These are phyloP conservation scores for Drosophila elegans DNA, from an alignment of 1,140 invertebrate genomes.

Conservation along the genomic window DNA sequence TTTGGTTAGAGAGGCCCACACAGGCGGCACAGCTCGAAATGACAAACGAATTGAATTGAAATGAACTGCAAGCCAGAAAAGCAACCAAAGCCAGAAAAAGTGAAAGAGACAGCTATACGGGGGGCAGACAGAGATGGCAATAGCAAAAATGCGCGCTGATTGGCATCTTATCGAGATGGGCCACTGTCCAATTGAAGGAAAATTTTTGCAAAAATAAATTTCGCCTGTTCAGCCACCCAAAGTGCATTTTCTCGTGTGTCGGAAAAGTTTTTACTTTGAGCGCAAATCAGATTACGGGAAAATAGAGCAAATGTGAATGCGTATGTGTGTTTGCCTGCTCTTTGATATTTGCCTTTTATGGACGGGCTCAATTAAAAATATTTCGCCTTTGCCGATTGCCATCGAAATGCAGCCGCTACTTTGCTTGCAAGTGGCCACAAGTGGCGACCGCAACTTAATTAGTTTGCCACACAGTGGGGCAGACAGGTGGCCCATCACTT, in stretches of 20 bases:
- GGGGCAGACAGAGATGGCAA: conserved; percentile 20
- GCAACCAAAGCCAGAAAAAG: conserved; percentile 13
- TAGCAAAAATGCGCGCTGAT: conserved; percentile 78
- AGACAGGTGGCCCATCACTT: conserved; percentile 75
- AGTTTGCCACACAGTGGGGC: conserved; percentile 55
- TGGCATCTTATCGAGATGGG: conserved; percentile 84
- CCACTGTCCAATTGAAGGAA: conserved; percentile 82
- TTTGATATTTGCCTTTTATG: conserved; percentile 74
- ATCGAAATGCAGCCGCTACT: conserved; percentile 54
- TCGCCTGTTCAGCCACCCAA: conserved; percentile 71
- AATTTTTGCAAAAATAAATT: conserved; percentile 79
- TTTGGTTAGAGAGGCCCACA: conserved; percentile 58
- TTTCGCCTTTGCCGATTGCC: conserved; percentile 57
- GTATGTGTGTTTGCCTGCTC: conserved; percentile 34
- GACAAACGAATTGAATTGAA: conserved; percentile 83
- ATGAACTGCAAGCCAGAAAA: conserved; percentile 63
- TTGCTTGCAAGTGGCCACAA: conserved; percentile 21
- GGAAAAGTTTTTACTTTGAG: conserved; percentile 53
- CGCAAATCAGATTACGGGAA: conserved; percentile 71
- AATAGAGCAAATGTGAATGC: conserved; percentile 48
- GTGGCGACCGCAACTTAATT: conserved; percentile 65
- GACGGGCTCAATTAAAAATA: conserved; percentile 73
- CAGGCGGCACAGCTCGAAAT: conserved; percentile 60
- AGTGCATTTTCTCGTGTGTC: conserved; percentile 51
- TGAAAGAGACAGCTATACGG: neutral